phyloP scores from a whole-genome alignment of 2,113 vertebrate species.

The Gobio gobio region DNA sequence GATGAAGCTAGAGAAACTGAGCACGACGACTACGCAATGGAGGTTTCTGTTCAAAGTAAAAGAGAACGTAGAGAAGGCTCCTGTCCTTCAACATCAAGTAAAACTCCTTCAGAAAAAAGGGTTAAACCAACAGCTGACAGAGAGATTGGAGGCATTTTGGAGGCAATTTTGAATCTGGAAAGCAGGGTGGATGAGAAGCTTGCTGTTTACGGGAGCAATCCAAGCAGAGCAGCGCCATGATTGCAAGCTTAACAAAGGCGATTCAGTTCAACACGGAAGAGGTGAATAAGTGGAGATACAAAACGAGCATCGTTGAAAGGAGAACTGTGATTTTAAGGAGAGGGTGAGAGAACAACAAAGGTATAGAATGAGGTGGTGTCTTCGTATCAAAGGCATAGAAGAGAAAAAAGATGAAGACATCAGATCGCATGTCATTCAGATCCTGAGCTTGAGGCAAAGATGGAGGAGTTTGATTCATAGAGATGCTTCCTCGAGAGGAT shows the following conservation, averaged over 20 bases:
- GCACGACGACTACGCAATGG: background rate
- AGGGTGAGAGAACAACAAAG: conserved; percentile 13
- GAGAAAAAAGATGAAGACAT: conserved; percentile 23
- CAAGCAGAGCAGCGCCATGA: background rate
- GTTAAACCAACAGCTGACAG: background rate
- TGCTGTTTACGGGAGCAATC: background rate
- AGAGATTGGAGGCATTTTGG: background rate
- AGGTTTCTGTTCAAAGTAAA: background rate
- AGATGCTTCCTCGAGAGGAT: conserved; percentile 1
- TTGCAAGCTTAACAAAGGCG: background rate
- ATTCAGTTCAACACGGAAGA: conserved; percentile 21
- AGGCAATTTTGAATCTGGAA: background rate
- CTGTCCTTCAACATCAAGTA: background rate
- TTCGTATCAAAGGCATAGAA: conserved; percentile 1
- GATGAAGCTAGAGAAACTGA: background rate
- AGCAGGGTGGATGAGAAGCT: background rate
- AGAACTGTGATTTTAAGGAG: background rate
- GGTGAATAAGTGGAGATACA: conserved; percentile 9
- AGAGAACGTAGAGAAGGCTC: background rate
- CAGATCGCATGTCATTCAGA: background rate
- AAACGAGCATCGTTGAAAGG: background rate
- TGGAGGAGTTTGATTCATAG: background rate
- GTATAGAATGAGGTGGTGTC: conserved; percentile 25
- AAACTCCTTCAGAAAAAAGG: background rate
- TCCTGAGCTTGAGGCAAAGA: background rate